phyloP scores from a whole-genome alignment of 2,888 invertebrate species.

The Drepanosiphum platanoidis region DNA sequence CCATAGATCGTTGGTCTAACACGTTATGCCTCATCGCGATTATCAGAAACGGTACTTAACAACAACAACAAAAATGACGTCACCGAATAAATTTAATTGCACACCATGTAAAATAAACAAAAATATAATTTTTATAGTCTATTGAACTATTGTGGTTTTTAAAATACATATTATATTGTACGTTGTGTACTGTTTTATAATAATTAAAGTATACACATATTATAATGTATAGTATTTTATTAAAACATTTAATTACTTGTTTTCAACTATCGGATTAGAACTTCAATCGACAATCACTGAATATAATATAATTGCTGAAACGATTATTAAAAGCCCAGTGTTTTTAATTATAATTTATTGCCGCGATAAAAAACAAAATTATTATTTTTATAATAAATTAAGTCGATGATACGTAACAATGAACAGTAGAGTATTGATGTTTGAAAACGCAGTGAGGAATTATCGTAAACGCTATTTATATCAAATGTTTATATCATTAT shows the following conservation, averaged over 20 bases:
- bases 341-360: not conserved
- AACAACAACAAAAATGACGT: not conserved
- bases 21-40: not conserved
- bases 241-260: too few species aligned
- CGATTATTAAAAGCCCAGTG: not conserved
- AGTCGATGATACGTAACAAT: too few species aligned
- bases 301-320: not conserved
- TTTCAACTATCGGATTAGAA: too few species aligned
- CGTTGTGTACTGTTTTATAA: too few species aligned
- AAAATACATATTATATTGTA: too few species aligned
- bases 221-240: too few species aligned
- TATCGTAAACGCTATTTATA: not conserved
- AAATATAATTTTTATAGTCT: not conserved
- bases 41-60: not conserved
- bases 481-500: not conserved
- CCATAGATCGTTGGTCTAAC: slow-evolving; percentile 21
- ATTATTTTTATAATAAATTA: not conserved
- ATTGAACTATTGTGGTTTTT: not conserved
- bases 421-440: too few species aligned
- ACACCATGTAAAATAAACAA: not conserved
- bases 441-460: too few species aligned
- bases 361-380: not conserved
- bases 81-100: not conserved
- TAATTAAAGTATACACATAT: too few species aligned
- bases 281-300: too few species aligned